Conservation (phyloP, 2,888 invertebrate species). For the Corythucha ciliata region DNA sequence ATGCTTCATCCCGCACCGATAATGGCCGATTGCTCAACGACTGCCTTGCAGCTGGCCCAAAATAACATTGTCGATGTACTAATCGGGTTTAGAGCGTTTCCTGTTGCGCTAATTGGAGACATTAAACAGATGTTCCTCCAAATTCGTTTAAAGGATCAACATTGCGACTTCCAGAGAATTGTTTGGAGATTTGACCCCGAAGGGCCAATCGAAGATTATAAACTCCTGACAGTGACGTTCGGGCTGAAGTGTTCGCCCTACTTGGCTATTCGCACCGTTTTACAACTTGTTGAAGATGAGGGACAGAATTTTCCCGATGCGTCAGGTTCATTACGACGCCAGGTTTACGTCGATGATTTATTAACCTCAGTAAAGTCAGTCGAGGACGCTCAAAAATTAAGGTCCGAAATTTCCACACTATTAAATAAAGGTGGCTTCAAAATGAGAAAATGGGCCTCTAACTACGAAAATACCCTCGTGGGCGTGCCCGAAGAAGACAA, state of each 20-base stretch:
- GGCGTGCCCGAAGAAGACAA: no score
- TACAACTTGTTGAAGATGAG: constrained; percentile 1
- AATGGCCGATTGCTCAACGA: no score
- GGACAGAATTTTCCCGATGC: neutral
- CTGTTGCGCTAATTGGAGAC: constrained; percentile 6
- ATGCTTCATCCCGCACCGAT: no score
- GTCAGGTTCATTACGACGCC: neutral
- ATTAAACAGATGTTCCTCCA: constrained; percentile 15
- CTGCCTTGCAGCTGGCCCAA: no score
- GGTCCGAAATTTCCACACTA: neutral
- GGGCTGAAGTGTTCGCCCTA: constrained; percentile 4
- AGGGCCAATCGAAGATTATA: neutral
- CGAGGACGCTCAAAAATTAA: neutral
- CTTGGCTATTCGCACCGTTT: constrained; percentile 9
- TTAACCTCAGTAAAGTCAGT: neutral
- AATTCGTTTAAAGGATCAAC: neutral
- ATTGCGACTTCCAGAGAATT: constrained; percentile 1
- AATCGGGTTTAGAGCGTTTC: neutral
- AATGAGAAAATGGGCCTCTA: constrained; percentile 5
- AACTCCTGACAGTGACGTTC: constrained; percentile 2
- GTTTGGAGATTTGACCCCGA: constrained; percentile 7
- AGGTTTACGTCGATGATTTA: constrained; percentile 9
- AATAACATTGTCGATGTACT: constrained; percentile 13
- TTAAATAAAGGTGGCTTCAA: neutral
- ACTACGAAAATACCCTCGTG: neutral